Conservation (phyloP, 2,113 vertebrate species). For the Serilophus lunatus region DNA sequence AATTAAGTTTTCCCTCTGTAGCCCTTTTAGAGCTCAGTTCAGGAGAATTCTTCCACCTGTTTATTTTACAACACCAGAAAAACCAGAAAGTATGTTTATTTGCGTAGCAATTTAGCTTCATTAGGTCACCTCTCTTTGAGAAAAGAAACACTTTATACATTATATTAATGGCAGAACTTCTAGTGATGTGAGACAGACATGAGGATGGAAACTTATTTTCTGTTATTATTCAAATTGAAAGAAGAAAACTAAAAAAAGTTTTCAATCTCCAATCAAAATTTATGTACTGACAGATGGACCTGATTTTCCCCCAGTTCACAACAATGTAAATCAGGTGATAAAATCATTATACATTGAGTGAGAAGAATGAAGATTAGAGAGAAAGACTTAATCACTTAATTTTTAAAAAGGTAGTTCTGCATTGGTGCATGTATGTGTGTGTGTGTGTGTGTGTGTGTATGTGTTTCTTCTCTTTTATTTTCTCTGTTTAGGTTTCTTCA, state of each 20-base stretch:
- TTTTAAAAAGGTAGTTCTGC: slow-evolving; percentile 2
- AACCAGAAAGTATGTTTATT: background rate
- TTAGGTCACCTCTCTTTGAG: background rate
- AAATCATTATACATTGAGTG: background rate
- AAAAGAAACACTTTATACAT: background rate
- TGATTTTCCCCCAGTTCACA: background rate
- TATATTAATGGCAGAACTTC: background rate
- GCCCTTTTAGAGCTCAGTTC: background rate
- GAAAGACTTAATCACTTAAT: background rate
- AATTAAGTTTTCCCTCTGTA: background rate
- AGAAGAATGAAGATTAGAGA: background rate
- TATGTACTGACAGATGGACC: background rate
- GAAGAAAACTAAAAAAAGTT: too few relatives aligned
- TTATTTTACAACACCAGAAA: background rate
- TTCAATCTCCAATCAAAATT: background rate
- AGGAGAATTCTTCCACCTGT: background rate
- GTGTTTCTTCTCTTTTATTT: background rate
- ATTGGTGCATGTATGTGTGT: too few relatives aligned
- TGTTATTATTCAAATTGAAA: too few relatives aligned
- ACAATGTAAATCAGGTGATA: background rate
- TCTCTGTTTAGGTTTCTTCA: background rate
- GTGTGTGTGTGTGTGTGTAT: too few relatives aligned
- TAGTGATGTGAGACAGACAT: background rate
- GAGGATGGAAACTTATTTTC: background rate
- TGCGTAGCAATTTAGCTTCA: background rate